Percentiles rank a stretch among this genome's conserved stretches.
phyloP scores from a whole-genome alignment of 2,888 invertebrate genomes.

The Heteromurus nitidus region DNA sequence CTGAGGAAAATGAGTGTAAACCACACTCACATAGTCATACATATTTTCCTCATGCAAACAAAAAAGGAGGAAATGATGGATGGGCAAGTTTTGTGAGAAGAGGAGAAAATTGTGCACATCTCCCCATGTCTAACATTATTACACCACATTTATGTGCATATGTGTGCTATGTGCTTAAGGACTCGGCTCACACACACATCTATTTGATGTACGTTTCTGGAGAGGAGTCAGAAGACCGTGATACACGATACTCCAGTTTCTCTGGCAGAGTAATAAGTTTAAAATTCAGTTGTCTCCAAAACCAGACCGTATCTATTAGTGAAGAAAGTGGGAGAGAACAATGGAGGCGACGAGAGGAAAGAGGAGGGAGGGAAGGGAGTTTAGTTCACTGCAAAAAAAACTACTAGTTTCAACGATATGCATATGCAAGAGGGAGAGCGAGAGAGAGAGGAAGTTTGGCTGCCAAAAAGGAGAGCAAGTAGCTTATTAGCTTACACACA shows the following conservation, averaged over 20 bases:
- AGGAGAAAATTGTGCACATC: conserved; percentile 18
- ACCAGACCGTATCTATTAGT: not conserved
- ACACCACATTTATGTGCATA: conserved; percentile 3
- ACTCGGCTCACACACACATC: not conserved
- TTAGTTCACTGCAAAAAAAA: not conserved
- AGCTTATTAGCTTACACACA: conserved; percentile 56
- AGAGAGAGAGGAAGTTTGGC: conserved; percentile 7
- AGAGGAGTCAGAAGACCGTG: not conserved
- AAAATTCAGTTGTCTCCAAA: conserved; percentile 29
- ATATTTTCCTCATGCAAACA: conserved; percentile 27
- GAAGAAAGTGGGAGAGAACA: not conserved
- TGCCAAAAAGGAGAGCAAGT: conserved; percentile 54
- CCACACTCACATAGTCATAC: conserved; percentile 15
- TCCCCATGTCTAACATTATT: conserved; percentile 18
- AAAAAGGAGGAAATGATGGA: conserved; percentile 38
- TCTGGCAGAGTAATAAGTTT: conserved; percentile 26
- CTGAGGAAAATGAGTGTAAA: conserved; percentile 34
- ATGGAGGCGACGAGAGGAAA: not conserved
- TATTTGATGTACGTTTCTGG: not conserved
- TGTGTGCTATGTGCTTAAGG: not conserved
- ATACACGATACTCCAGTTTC: not conserved
- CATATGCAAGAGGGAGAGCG: not conserved
- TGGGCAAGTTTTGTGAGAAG: conserved; percentile 9
- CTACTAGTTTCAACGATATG: too few relatives aligned
- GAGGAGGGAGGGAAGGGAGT: not conserved